A percentile compares a stretch with the other conserved stretches of the same genome.
phyloP scores from a whole-genome alignment of 1,140 invertebrate species.

The Scaptodrosophila lebanonensis region DNA sequence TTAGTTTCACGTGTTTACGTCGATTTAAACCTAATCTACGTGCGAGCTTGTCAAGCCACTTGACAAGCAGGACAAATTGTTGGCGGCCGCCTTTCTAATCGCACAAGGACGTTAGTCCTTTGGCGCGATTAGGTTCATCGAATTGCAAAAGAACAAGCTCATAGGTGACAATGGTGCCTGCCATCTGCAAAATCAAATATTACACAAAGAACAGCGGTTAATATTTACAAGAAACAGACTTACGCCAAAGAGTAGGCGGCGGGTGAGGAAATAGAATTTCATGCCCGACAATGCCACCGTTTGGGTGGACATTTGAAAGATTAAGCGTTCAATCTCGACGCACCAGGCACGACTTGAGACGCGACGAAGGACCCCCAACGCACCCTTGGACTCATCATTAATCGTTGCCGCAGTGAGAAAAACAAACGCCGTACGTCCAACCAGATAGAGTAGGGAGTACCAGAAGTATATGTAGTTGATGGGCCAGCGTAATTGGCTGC shows the following conservation, averaged over 20 bases:
- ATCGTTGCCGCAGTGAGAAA: slow-evolving; percentile 81
- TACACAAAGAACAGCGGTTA: neutral
- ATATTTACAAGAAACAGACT: slow-evolving; percentile 34
- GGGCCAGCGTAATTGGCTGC: slow-evolving; percentile 68
- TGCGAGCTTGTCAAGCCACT: too few species aligned
- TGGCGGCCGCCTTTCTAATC: slow-evolving; percentile 24
- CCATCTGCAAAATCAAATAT: slow-evolving; percentile 46
- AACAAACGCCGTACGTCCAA: slow-evolving; percentile 79
- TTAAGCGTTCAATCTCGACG: slow-evolving; percentile 77
- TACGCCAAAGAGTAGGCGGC: slow-evolving; percentile 81
- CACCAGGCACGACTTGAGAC: slow-evolving; percentile 79
- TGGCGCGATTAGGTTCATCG: slow-evolving; percentile 67
- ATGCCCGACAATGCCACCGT: slow-evolving; percentile 80
- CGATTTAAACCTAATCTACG: too few species aligned
- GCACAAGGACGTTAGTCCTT: slow-evolving; percentile 58
- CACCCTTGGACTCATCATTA: slow-evolving; percentile 80
- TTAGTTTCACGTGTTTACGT: too few species aligned
- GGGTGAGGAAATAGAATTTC: slow-evolving; percentile 82
- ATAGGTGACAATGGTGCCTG: slow-evolving; percentile 84
- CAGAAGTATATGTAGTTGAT: slow-evolving; percentile 81
- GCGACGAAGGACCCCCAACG: slow-evolving; percentile 79
- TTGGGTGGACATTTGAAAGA: slow-evolving; percentile 71
- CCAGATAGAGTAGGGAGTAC: slow-evolving; percentile 80
- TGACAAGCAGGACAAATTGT: neutral
- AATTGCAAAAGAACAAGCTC: slow-evolving; percentile 83